Evolutionary conservation across 2,888 invertebrate species (phyloP).

Genomic region (Drosophila ustulata): DNA sequence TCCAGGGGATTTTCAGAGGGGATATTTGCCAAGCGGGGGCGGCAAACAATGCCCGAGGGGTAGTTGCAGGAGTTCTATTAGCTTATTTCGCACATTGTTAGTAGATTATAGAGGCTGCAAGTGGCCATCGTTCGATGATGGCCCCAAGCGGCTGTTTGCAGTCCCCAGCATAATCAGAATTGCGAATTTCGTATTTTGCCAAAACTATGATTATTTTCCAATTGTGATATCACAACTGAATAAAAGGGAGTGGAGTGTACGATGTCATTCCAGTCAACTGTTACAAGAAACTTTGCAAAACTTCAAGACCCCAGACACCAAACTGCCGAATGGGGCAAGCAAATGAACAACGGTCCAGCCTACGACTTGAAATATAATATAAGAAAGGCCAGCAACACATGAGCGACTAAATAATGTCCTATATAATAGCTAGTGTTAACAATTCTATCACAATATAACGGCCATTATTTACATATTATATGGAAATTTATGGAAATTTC

Average conservation of each 20-base stretch:
- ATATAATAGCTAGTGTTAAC: too few relatives aligned
- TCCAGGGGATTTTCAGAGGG: slow-evolving; percentile 2
- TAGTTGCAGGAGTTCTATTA: slow-evolving; percentile 23
- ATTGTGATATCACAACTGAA: slow-evolving; percentile 46
- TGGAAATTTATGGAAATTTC: too few relatives aligned
- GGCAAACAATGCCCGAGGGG: neutral
- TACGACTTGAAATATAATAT: slow-evolving; percentile 28
- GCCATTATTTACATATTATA: too few relatives aligned
- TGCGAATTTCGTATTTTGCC: slow-evolving; percentile 23
- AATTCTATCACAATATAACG: too few relatives aligned
- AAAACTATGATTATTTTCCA: slow-evolving; percentile 71
- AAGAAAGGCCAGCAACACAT: neutral
- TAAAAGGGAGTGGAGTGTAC: neutral
- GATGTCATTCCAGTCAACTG: slow-evolving; percentile 54
- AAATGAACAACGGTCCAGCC: slow-evolving; percentile 44
- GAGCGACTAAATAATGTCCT: slow-evolving; percentile 11
- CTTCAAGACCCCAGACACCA: slow-evolving; percentile 47
- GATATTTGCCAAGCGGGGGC: neutral
- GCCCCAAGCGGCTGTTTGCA: slow-evolving; percentile 54
- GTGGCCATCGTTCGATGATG: slow-evolving; percentile 14
- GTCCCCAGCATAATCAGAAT: slow-evolving; percentile 66
- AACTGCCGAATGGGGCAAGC: slow-evolving; percentile 20
- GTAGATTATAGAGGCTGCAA: slow-evolving; percentile 51
- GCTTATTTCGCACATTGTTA: slow-evolving; percentile 60
- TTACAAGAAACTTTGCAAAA: slow-evolving; percentile 44